Conservation (phyloP, 2,113 vertebrate genomes). For the Hiodon tergisus region DNA sequence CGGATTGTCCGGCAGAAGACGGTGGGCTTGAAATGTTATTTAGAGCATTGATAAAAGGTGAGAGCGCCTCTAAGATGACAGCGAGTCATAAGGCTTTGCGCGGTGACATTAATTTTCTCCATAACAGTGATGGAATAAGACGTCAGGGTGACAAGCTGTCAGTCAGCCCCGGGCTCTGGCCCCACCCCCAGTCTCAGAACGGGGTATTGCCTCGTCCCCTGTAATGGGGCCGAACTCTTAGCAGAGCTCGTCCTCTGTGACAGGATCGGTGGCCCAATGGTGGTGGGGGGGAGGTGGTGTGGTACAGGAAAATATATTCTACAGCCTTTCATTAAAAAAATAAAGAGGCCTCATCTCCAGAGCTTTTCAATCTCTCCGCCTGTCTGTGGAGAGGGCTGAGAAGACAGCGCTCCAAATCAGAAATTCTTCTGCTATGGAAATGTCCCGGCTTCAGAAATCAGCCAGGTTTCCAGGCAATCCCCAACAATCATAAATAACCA, state of each 20-base stretch:
- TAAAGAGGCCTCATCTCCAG: constrained; percentile 78
- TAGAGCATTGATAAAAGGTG: constrained; percentile 96
- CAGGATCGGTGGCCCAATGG: constrained; percentile 41
- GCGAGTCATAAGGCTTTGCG: constrained; percentile 84
- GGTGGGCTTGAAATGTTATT: constrained; percentile 92
- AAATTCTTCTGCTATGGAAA: constrained; percentile 76
- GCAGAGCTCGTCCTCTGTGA: constrained; percentile 73
- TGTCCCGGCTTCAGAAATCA: constrained; percentile 61
- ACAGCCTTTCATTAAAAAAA: constrained; percentile 87
- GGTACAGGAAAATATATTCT: constrained; percentile 78
- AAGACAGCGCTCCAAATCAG: constrained; percentile 71
- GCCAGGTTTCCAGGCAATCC: constrained; percentile 52
- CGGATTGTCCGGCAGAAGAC: constrained; percentile 84
- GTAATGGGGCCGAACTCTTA: constrained; percentile 73
- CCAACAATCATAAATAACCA: constrained; percentile 78
- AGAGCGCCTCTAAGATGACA: constrained; percentile 86
- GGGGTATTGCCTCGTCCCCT: constrained; percentile 67
- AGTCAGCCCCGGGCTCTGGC: constrained; percentile 76
- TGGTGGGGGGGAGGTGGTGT: constrained; percentile 31
- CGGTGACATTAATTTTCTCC: constrained; percentile 96
- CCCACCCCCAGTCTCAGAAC: constrained; percentile 51
- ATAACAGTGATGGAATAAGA: constrained; percentile 95
- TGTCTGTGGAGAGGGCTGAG: constrained; percentile 75
- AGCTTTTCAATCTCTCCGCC: constrained; percentile 75
- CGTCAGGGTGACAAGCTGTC: constrained; percentile 92